Base-by-base conservation (phyloP, 2,888 invertebrate species). In the Aphodius sticticus region DNA sequence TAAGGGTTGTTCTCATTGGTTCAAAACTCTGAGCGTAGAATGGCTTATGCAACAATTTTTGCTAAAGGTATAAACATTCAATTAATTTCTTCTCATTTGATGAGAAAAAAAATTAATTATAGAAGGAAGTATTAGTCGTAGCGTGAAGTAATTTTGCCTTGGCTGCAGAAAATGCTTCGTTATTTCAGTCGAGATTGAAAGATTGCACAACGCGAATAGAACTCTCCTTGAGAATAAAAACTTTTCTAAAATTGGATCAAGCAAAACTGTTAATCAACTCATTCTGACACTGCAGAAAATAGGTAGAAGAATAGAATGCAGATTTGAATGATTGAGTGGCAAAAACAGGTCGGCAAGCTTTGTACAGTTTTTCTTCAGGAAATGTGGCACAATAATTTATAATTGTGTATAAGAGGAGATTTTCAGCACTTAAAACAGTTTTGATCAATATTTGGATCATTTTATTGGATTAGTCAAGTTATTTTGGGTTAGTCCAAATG, bases 111-210 rank as follows among this genome's bases (percentile, higher is more conserved):
- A 5, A 26, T 26, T 53, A 53, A 53, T 53, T 53, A 26, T 5
- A 12, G 7, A 53, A 9, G 53, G 12, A 53, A 53, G 53, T 7
- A 53, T 12, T 53, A 53, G 53, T 5, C 12, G 9, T 53, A 53
- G 53, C 53, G 53, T 53, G 53, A 53, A 53, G 53, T 53, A 53
- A 53, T 53, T 53, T 53, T 53, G 53, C 53, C 53, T 53, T 53
- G 53, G 53, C 53, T 53, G 53, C 12, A 53, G 53, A 12, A 53
- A 53, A 53, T 3, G 26, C 26, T 26, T 53, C 12, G 12, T 53
- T 53, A 53, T 5, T 53, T 53, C 53, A 53, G 53, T 5, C 9
- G 9, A 12, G 53, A 53, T 53, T 53, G 53, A 53, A 5, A 53
- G 4, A 53, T 53, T 53, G 53, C 53, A 53, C 53, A 53, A 53